Percentiles rank a stretch among this genome's conserved stretches.
Conservation (phyloP, 1,140 invertebrate species). For the Berghia stephanieae region DNA sequence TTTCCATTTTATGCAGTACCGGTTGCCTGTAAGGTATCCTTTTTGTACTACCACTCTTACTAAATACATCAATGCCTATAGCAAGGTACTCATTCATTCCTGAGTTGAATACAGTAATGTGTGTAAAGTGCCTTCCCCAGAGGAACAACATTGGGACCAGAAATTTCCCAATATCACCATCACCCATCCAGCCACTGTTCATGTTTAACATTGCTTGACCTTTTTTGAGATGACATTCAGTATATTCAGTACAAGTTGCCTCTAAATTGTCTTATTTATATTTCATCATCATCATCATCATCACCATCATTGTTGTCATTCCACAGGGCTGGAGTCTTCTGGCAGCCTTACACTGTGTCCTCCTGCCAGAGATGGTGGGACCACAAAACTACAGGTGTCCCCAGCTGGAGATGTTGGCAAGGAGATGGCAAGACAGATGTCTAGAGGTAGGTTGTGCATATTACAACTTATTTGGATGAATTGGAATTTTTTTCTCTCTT, state of each 20-base stretch:
- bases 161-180: no score
- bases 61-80: no score
- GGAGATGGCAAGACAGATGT: constrained; percentile 98
- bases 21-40: no score
- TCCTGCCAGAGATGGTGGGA: constrained; percentile 85
- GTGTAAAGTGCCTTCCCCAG: no score
- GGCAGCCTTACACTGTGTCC: constrained; percentile 94
- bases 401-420: constrained; percentile 95
- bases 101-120: no score
- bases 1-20: no score
- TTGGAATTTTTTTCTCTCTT: not conserved
- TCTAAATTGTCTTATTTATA: not conserved
- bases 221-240: not conserved
- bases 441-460: constrained; percentile 78
- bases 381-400: constrained; percentile 87
- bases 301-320: not conserved
- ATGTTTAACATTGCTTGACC: no score
- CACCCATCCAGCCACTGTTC: no score
- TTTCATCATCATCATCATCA: not conserved
- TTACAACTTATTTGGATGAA: no score
- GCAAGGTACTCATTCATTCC: no score
- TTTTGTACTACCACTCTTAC: no score
- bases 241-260: not conserved
- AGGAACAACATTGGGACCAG: no score
- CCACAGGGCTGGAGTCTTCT: constrained; percentile 86